Conservation (phyloP, 2,888 invertebrate species). For the Mactromeris polynyma region DNA sequence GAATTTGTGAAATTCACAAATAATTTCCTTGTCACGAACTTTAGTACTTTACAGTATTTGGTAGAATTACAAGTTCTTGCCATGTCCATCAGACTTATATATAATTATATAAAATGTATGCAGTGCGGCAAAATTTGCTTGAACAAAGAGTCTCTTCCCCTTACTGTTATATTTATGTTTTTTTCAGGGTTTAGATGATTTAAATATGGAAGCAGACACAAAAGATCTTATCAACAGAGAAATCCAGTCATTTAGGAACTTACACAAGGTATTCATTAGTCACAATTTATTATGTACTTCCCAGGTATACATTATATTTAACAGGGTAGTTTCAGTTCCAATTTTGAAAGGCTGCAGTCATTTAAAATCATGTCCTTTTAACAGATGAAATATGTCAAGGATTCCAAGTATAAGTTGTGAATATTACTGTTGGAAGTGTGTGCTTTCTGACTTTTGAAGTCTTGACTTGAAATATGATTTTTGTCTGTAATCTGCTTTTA, state of each 20-base stretch:
- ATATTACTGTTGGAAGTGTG: too few relatives aligned
- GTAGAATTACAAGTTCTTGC: not conserved
- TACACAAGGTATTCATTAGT: constrained; percentile 94
- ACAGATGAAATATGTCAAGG: too few relatives aligned
- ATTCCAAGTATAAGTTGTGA: too few relatives aligned
- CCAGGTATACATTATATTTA: not conserved
- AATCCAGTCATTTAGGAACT: constrained; percentile 98
- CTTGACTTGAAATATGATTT: too few relatives aligned
- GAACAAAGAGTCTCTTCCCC: not conserved
- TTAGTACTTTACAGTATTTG: too few relatives aligned
- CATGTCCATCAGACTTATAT: not conserved
- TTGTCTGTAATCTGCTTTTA: too few relatives aligned
- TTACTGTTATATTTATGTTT: not conserved
- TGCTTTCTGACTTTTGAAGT: too few relatives aligned
- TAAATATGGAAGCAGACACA: constrained; percentile 97
- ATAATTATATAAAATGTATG: not conserved
- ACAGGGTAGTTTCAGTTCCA: not conserved
- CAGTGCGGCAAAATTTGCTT: not conserved
- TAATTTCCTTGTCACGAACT: too few relatives aligned
- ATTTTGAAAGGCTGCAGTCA: too few relatives aligned
- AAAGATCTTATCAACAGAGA: constrained; percentile 98
- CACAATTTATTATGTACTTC: not conserved
- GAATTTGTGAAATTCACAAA: too few relatives aligned
- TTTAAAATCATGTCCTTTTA: too few relatives aligned
- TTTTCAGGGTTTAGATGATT: constrained; percentile 88